Evolutionary conservation across 2,797 vertebrate species (phyloP).

Genomic region (Alcedo quadribrachys): DNA sequence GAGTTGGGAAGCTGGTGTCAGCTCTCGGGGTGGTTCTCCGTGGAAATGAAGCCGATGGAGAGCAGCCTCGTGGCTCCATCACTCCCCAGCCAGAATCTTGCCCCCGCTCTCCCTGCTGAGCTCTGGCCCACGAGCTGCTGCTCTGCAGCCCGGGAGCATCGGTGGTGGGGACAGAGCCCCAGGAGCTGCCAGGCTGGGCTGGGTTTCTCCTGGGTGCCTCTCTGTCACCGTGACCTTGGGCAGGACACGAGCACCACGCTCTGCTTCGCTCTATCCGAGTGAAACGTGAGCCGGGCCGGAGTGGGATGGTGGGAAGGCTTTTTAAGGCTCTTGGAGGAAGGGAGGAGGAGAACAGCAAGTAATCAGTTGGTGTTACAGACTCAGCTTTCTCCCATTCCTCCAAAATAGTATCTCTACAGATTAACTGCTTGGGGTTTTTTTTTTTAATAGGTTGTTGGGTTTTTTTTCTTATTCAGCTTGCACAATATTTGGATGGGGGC

Average conservation of each 20-base stretch:
- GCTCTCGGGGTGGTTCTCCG: accelerated
- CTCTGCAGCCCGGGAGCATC: not conserved
- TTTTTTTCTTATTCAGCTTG: not conserved
- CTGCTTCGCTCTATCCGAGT: not conserved
- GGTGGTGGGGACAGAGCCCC: not conserved
- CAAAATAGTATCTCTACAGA: not conserved
- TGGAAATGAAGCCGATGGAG: accelerated
- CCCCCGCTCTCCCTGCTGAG: accelerated
- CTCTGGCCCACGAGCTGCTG: accelerated
- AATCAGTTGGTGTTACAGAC: accelerated
- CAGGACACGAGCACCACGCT: not conserved
- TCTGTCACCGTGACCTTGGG: constrained; percentile 30
- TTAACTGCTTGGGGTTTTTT: not conserved
- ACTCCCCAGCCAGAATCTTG: accelerated
- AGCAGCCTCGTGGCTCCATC: not conserved
- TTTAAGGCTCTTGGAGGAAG: not conserved
- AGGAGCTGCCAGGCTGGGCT: not conserved
- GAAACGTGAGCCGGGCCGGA: constrained; percentile 1
- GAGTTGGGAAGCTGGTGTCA: not conserved
- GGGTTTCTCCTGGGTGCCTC: not conserved
- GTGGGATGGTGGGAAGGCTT: not conserved
- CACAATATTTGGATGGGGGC: constrained; percentile 26
- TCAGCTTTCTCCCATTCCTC: not conserved
- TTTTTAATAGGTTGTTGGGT: not conserved
- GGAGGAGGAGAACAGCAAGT: not conserved